Base-by-base conservation (phyloP, 2,888 invertebrate species). In the Chloromyia formosa region DNA sequence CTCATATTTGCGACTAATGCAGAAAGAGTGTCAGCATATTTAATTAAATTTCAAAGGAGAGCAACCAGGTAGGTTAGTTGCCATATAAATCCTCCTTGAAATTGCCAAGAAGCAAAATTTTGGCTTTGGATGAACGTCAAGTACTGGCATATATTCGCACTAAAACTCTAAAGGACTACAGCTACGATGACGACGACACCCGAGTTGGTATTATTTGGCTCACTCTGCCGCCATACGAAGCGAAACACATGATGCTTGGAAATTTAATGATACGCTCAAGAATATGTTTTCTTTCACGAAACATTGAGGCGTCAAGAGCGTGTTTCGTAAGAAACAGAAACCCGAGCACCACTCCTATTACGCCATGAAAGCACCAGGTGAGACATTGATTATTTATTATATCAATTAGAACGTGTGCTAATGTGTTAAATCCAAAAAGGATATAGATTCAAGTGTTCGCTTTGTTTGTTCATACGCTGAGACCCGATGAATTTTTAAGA, bases 1-100 rank as follows among this genome's bases (percentile, higher is more conserved):
- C 56, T 10, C 56, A 71, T 71, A 53, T 35, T 35, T 20, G 16
- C 16, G 58, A 35, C 56, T 71, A 40, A 45, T 4, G 58, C 20
- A 10, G 27, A 71, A 45, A 35, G 42, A 56, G 40, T 20, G 20
- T 54, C 22, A 56, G 58, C 58, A 58, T 58, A 58, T 71, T 71
- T 71, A 71, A 71, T 71, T 71, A 71, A 71, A 71, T 71, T 71
- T 56, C 58, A 35, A 56, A 71, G 58, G 35, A 40, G 71, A 71
- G 14, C 42, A 71, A 22, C 56, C 22, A 68, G 16, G 49, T 71
- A 71, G n/a, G 58, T 58, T 53, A 4, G 16, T 66, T 66, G 35
- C 40, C 23, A 12, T 14, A 35, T 22, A 35, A 40, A 58, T 40
- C 58, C 56, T 58, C 27, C 56, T 35, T 40, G 42, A 40, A 4